These are phyloP conservation scores for Discoglossus pictus DNA, from an alignment of 2,797 vertebrate genomes.

Conservation along the genomic window DNA sequence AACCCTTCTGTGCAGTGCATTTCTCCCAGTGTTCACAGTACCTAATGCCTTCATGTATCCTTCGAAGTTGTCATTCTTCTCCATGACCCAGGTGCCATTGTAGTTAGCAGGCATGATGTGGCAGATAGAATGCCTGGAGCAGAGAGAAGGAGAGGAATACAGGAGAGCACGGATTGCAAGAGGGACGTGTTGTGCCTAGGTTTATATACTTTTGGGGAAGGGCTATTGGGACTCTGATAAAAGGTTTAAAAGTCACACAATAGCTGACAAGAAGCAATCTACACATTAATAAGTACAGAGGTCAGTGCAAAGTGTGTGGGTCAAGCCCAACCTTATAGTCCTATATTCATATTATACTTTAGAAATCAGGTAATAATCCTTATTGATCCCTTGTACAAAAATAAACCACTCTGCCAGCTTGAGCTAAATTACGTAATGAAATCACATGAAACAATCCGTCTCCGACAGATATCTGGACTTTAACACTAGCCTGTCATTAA, in stretches of 20 bases:
- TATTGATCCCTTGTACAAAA: too few relatives aligned
- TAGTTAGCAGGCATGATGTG: constrained; percentile 85
- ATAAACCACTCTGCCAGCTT: too few relatives aligned
- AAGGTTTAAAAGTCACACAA: constrained; percentile 63
- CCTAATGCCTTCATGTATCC: constrained; percentile 90
- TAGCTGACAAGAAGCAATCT: constrained; percentile 52
- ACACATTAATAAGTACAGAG: constrained; percentile 62
- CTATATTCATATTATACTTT: too few relatives aligned
- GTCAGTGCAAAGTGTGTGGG: too few relatives aligned
- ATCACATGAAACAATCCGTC: too few relatives aligned
- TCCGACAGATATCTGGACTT: too few relatives aligned
- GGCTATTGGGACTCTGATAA: constrained; percentile 65
- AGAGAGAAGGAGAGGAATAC: not conserved
- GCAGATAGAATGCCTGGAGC: constrained; percentile 1
- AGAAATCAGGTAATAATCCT: too few relatives aligned
- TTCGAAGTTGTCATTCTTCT: constrained; percentile 88
- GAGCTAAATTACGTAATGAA: too few relatives aligned
- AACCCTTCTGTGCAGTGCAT: too few relatives aligned
- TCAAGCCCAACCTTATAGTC: too few relatives aligned
- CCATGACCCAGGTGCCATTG: constrained; percentile 93
- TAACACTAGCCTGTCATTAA: too few relatives aligned
- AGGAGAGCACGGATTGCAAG: constrained; percentile 38
- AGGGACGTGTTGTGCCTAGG: constrained; percentile 30
- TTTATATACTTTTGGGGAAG: constrained; percentile 54
- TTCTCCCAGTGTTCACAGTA: too few relatives aligned